Conservation (phyloP, 2,797 vertebrate genomes). For the Myotis pilosus region DNA sequence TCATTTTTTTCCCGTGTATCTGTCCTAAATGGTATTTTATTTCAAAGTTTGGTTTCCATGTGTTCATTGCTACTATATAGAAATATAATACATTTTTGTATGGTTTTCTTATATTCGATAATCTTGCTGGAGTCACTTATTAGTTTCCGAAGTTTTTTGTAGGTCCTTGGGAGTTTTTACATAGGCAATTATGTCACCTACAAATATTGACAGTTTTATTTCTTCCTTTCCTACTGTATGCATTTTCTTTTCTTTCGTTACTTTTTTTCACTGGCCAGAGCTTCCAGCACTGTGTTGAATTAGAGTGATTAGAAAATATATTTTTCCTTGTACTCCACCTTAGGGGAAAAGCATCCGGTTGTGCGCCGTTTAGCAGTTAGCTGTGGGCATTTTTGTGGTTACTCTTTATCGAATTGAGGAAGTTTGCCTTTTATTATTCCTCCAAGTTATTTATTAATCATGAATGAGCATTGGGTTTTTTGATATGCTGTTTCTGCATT, state of each 20-base stretch:
- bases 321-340: background rate
- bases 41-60: conserved; percentile 16
- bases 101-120: background rate
- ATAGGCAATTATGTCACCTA: background rate
- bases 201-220: conserved; percentile 4
- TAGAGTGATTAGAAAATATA: background rate
- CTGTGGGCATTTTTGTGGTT: background rate
- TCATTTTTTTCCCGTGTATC: background rate
- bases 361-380: background rate
- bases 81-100: background rate
- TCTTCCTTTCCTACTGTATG: background rate
- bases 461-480: background rate
- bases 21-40: background rate
- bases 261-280: conserved; percentile 20
- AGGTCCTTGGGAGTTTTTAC: background rate
- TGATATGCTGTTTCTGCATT: background rate
- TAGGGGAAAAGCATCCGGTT: background rate
- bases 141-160: background rate
- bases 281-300: background rate
- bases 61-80: background rate
- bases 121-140: background rate
- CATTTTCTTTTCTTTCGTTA: conserved; percentile 42
- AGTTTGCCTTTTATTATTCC: background rate
- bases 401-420: background rate
- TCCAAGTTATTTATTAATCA: background rate